Base-by-base conservation (phyloP, 2,888 invertebrate genomes). In the Gerris lacustris region DNA sequence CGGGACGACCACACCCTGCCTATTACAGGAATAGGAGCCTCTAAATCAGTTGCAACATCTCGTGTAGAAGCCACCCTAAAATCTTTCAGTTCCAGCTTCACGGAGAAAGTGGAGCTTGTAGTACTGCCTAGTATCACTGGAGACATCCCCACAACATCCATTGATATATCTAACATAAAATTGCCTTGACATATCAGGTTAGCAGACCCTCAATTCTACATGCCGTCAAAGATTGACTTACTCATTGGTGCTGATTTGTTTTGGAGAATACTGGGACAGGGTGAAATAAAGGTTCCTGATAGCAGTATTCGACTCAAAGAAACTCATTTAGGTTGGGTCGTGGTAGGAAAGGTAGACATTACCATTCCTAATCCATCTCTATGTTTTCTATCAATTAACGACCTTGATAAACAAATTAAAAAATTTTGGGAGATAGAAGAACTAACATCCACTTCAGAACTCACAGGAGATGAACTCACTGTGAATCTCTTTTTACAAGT, bases 391-490 rank as follows among this genome's bases (percentile, higher is more conserved):
- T 18, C 44, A 9, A 18, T 70, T 18, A 64, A 44, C 6, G 45
- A 69, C 15, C 44, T 72, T 0, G 62, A 73, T 31, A 44, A 63
- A 6, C 63, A 69, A 11, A 11, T 74, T 0, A 43, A 70, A 68
- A 72, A 72, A n/a, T 76, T 77, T 74, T 76, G 76, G 77, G 73
- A 76, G 71, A 68, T 76, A 11, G 76, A 78, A 74, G 76, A 76
- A 71, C 45, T 75, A 64, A 72, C 73, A 7, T 11, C 67, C 15
- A 66, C 66, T 43, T 44, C 47, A 45, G 44, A 70, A 62, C 72
- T 72, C 31, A 75, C 75, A 5, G 67, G 67, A n/a, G 76, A 75
- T 18, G 76, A 77, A 44, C 71, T 73, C 44, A 72, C 74, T 76
- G 75, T 68, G 76, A 77, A 72, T 62, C 70, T 15, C 74, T 75